Evolutionary conservation across 2,113 vertebrate species (phyloP).

Genomic region (Peromyscus maniculatus): DNA sequence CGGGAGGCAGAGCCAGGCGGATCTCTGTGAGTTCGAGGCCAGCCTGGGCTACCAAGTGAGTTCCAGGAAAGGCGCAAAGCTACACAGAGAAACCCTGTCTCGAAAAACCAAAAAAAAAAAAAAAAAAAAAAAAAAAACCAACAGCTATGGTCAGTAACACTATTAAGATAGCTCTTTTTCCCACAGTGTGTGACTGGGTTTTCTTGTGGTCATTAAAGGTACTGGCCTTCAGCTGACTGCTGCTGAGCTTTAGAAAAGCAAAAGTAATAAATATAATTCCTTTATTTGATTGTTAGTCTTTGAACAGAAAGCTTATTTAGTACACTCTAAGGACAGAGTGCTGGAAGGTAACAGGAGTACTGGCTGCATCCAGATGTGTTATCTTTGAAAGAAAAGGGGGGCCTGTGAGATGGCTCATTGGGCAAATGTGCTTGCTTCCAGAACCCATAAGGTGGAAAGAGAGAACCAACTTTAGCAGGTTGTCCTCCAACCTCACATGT

Average conservation of each 20-base stretch:
- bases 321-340: background rate
- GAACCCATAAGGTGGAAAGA: background rate
- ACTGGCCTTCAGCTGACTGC: background rate
- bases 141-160: background rate
- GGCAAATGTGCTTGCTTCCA: background rate
- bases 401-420: background rate
- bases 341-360: background rate
- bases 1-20: no score
- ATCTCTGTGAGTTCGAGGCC: no score
- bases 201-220: background rate
- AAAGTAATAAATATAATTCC: background rate
- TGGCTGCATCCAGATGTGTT: background rate
- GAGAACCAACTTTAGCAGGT: background rate
- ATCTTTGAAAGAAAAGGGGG: background rate
- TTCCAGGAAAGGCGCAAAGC: no score
- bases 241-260: background rate
- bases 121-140: no score
- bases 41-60: no score
- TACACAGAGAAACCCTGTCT: no score
- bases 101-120: no score
- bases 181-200: background rate
- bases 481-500: background rate
- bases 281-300: background rate
- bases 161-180: background rate
- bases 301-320: background rate